Evolutionary conservation across 2,797 vertebrate species (phyloP).

Genomic region (Cyprinodon diabolis): DNA sequence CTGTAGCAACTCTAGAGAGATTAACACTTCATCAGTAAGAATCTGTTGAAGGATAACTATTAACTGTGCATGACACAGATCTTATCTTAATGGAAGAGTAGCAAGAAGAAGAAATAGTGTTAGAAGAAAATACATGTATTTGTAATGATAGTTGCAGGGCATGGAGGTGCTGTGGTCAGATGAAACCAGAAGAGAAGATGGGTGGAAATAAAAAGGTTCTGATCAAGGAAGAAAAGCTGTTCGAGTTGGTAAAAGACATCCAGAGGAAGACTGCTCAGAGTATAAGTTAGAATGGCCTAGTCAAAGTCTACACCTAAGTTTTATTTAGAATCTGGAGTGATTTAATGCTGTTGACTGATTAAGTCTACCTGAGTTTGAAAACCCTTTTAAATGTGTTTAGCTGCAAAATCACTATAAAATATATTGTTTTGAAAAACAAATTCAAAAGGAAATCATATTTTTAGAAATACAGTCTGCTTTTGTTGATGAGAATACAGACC

Average conservation of each 20-base stretch:
- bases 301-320: too few relatives aligned
- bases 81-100: not conserved
- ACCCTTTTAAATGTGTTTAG: too few relatives aligned
- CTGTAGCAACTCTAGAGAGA: not conserved
- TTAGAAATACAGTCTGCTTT: not conserved
- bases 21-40: not conserved
- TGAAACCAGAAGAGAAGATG: not conserved
- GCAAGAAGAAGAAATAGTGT: not conserved
- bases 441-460: not conserved
- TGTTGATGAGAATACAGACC: not conserved
- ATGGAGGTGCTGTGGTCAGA: not conserved
- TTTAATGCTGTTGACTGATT: too few relatives aligned
- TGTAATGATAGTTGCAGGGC: not conserved
- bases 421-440: not conserved
- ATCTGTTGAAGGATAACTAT: not conserved
- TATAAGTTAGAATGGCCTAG: not conserved
- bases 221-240: too few relatives aligned
- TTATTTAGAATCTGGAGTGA: too few relatives aligned
- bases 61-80: not conserved
- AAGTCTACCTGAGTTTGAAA: too few relatives aligned
- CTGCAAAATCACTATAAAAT: not conserved
- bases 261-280: not conserved
- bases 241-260: too few relatives aligned
- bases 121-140: not conserved
- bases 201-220: too few relatives aligned